Evolutionary conservation across 2,113 vertebrate species (phyloP).

Genomic region (Spea bombifrons): DNA sequence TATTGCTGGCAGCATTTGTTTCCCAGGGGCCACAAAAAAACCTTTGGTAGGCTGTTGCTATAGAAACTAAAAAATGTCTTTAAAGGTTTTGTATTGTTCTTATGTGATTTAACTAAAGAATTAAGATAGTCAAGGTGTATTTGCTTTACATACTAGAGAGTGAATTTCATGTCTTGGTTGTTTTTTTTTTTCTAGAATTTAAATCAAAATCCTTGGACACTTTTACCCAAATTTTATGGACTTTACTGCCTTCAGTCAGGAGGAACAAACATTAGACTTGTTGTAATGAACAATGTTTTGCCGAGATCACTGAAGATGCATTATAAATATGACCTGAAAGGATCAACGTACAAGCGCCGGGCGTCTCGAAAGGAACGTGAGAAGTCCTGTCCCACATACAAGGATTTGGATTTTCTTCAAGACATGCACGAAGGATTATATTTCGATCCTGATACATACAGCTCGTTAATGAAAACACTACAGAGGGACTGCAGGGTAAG

Average conservation of each 20-base stretch:
- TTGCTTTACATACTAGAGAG: too few relatives aligned
- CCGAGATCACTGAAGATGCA: conserved; percentile 87
- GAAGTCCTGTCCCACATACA: conserved; percentile 85
- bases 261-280: conserved; percentile 81
- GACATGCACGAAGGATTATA: conserved; percentile 91
- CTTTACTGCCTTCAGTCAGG: conserved; percentile 90
- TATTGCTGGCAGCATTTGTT: too few relatives aligned
- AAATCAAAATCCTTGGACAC: conserved; percentile 92
- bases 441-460: conserved; percentile 90
- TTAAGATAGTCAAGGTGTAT: too few relatives aligned
- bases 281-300: conserved; percentile 96
- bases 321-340: conserved; percentile 92
- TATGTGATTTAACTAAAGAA: too few relatives aligned
- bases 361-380: conserved; percentile 84
- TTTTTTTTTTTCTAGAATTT: conserved; percentile 75
- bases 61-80: too few relatives aligned
- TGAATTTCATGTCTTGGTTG: background rate
- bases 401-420: conserved; percentile 95
- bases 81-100: too few relatives aligned
- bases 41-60: too few relatives aligned
- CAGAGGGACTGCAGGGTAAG: conserved; percentile 93
- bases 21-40: too few relatives aligned
- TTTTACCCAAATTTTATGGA: conserved; percentile 94
- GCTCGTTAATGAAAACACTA: conserved; percentile 91
- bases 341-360: conserved; percentile 87